Conservation (phyloP, 2,113 vertebrate genomes). For the Hemiprocne comata region DNA sequence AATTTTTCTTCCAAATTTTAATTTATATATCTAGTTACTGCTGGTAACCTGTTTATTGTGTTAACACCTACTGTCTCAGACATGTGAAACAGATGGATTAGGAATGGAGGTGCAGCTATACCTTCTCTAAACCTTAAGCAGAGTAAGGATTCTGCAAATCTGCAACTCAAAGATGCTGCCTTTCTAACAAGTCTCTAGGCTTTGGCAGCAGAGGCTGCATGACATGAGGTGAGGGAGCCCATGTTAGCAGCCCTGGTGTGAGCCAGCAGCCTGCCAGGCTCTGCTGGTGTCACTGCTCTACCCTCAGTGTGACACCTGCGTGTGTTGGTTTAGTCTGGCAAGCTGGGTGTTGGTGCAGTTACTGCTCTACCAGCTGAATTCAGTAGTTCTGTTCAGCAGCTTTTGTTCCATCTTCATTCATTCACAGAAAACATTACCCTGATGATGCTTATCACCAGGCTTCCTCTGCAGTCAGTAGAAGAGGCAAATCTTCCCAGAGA, state of each 20-base stretch:
- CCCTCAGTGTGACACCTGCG: too few relatives aligned
- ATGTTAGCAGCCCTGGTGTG: neutral
- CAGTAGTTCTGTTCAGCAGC: too few relatives aligned
- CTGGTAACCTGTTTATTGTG: neutral
- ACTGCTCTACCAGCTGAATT: too few relatives aligned
- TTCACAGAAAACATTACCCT: too few relatives aligned
- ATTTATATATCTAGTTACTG: neutral
- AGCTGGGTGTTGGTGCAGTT: neutral
- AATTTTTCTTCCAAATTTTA: neutral
- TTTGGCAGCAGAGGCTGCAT: neutral
- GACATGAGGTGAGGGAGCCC: fast-evolving
- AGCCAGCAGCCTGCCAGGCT: neutral
- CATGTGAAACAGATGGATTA: neutral
- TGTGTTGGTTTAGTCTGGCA: neutral
- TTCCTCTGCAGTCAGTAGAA: neutral
- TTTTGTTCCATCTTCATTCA: too few relatives aligned
- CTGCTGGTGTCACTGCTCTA: fast-evolving
- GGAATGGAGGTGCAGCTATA: neutral
- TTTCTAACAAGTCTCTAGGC: neutral
- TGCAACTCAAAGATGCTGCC: neutral
- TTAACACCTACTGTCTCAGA: neutral
- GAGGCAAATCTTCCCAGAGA: neutral
- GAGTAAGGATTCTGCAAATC: neutral
- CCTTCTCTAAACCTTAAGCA: neutral
- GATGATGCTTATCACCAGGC: too few relatives aligned